Conservation (phyloP, 2,797 vertebrate genomes). For the Cyprinella venusta region DNA sequence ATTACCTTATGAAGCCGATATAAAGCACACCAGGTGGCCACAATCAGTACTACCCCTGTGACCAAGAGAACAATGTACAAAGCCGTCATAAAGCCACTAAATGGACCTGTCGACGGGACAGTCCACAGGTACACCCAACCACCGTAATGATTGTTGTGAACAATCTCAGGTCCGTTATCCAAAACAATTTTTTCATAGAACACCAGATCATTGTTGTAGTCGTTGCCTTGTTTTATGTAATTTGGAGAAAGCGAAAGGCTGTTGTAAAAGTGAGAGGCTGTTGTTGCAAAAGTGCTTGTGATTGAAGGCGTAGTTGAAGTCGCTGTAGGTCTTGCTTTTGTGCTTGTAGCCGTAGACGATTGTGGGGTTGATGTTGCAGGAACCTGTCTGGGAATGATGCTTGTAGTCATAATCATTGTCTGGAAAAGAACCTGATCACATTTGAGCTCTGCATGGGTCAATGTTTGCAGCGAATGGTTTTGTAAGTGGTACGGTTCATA, state of each 20-base stretch:
- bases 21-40: conserved; percentile 64
- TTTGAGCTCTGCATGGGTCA: conserved; percentile 54
- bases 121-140: conserved; percentile 78
- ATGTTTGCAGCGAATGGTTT: conserved; percentile 57
- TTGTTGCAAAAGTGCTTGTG: neutral
- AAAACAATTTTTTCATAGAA: conserved; percentile 70
- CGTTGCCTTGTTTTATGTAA: neutral
- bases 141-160: conserved; percentile 72
- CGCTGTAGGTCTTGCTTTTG: neutral
- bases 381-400: neutral
- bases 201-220: neutral
- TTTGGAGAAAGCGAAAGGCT: neutral
- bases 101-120: conserved; percentile 62
- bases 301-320: neutral
- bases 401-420: conserved; percentile 3
- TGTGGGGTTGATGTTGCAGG: neutral
- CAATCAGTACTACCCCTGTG: conserved; percentile 66
- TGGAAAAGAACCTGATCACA: conserved; percentile 10
- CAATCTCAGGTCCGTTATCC: conserved; percentile 67
- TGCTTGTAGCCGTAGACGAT: neutral
- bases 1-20: conserved; percentile 63
- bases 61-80: conserved; percentile 69
- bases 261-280: neutral
- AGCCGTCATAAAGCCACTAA: conserved; percentile 66
- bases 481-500: conserved; percentile 54